Base-by-base conservation (phyloP, 2,888 invertebrate species). In the Odontocolon sp. region DNA sequence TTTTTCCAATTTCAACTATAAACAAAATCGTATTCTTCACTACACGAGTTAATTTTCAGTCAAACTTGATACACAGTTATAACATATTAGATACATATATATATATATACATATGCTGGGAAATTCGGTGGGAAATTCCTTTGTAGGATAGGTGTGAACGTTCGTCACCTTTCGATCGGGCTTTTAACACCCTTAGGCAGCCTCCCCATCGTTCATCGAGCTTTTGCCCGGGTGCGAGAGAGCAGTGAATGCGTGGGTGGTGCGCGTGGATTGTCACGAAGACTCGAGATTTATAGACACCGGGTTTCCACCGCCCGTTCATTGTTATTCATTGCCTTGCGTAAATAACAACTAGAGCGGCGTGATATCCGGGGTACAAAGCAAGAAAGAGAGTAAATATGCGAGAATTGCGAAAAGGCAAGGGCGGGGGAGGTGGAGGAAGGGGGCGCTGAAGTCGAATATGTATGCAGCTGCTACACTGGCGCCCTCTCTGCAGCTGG, bases 251-350 rank as follows among this genome's bases (percentile, higher is more conserved):
- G 36, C 38, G 28, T 33, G 11, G 6, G 40, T 1, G 36, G 63
- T 31, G 42, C 50, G 73, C 52, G 78, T 73, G 80, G 80, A 83
- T 84, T 81, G 85, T 81, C 83, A 79, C 77, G 74, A 70, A 42
- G 71, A 54, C 50, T 64, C 47, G 72, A 77, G 78, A 84, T 84
- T 84, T 84, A 85, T 83, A 82, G 83, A 81, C 71, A 63, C 79
- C 47, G 16, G 18, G 54, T 9, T 23, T 47, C 50, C 16, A 23
- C 33, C 66, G 70, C 52, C 23, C 64, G 61, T 83, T 83, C 85
- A 85, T 85, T 85, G 84, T 82, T 84, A 85, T 85, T 85, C 84
- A 84, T 82, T 77, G 83, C 79, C 47, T 75, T 75, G 75, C 77
- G 85, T 84, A 82, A 84, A 84, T 83, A 83, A 85, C 81, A 82